Evolutionary conservation across 92 coral and sea anemone species (phyloP).

Genomic region (Pocillopora grandis): DNA sequence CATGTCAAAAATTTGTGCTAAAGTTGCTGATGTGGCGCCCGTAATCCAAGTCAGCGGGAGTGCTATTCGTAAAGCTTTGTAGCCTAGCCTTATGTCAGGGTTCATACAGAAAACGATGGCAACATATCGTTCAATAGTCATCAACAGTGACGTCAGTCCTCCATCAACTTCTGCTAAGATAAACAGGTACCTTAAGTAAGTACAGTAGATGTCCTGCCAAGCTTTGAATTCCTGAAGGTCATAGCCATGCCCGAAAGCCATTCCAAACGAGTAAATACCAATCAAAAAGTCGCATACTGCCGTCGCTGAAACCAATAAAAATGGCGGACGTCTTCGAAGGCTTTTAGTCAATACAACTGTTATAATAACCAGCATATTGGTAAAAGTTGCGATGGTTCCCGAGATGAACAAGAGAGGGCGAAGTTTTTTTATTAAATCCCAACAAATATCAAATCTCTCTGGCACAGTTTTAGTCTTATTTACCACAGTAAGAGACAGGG

Average conservation of each 20-base stretch:
- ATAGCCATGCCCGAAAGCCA: slow-evolving; percentile 41
- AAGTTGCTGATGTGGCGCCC: neutral
- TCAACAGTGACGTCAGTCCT: slow-evolving; percentile 37
- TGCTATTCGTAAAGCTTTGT: neutral
- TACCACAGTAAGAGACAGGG: neutral
- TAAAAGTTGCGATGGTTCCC: slow-evolving; percentile 35
- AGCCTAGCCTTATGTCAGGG: slow-evolving; percentile 4
- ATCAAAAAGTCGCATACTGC: slow-evolving; percentile 54
- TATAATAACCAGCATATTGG: slow-evolving; percentile 42
- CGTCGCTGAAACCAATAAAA: slow-evolving; percentile 56
- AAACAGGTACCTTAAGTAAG: slow-evolving; percentile 37
- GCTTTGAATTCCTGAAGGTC: neutral
- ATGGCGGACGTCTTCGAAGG: slow-evolving; percentile 43
- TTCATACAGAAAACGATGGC: slow-evolving; percentile 52
- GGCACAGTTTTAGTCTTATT: neutral
- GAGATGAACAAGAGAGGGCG: slow-evolving; percentile 24
- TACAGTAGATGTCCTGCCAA: slow-evolving; percentile 37
- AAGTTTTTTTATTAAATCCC: slow-evolving; percentile 26
- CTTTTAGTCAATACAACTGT: slow-evolving; percentile 26
- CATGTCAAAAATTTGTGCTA: slow-evolving; percentile 18
- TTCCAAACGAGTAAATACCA: slow-evolving; percentile 53
- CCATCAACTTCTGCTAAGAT: slow-evolving; percentile 41
- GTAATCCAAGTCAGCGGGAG: slow-evolving; percentile 12
- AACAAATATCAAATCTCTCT: slow-evolving; percentile 25
- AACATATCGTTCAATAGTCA: slow-evolving; percentile 53